Evolutionary conservation across 2,797 vertebrate species (phyloP).

Genomic region (Protonibea diacanthus): DNA sequence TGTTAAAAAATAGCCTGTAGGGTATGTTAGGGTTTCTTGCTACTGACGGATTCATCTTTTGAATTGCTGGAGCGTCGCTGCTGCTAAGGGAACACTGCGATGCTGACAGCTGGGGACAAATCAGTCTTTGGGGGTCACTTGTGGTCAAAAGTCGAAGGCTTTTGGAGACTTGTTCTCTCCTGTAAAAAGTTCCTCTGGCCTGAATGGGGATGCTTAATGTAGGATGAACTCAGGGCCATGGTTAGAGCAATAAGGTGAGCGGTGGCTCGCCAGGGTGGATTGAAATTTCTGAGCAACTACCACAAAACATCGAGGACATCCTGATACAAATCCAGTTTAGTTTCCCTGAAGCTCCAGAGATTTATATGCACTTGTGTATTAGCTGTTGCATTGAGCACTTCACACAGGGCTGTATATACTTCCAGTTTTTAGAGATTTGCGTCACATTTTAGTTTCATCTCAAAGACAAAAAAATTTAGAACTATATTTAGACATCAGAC

Average conservation of each 20-base stretch:
- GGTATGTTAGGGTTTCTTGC: background rate
- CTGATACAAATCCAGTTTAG: background rate
- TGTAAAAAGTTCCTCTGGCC: slow-evolving; percentile 2
- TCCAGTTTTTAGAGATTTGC: slow-evolving; percentile 54
- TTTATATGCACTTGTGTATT: slow-evolving; percentile 38
- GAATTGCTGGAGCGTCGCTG: slow-evolving; percentile 6
- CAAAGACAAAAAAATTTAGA: slow-evolving; percentile 29
- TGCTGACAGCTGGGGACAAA: background rate
- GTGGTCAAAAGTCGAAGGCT: background rate
- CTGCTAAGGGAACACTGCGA: background rate
- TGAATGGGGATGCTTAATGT: background rate
- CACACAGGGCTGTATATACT: slow-evolving; percentile 43
- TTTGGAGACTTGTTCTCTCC: background rate
- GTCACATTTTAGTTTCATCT: slow-evolving; percentile 48
- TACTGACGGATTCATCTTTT: slow-evolving; percentile 1
- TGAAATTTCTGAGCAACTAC: slow-evolving; percentile 13
- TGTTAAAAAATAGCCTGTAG: background rate
- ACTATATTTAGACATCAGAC: slow-evolving; percentile 32
- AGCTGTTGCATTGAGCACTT: slow-evolving; percentile 41
- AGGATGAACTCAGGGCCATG: slow-evolving; percentile 57
- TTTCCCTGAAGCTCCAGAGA: slow-evolving; percentile 26
- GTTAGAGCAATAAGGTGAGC: slow-evolving; percentile 71
- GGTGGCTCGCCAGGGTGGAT: background rate
- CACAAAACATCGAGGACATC: background rate
- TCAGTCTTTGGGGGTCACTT: background rate